Evolutionary conservation across 1,140 invertebrate genomes (phyloP), one percentile per base, ranked within the genome.

Genomic region (Stegodyphus dumicola): DNA sequence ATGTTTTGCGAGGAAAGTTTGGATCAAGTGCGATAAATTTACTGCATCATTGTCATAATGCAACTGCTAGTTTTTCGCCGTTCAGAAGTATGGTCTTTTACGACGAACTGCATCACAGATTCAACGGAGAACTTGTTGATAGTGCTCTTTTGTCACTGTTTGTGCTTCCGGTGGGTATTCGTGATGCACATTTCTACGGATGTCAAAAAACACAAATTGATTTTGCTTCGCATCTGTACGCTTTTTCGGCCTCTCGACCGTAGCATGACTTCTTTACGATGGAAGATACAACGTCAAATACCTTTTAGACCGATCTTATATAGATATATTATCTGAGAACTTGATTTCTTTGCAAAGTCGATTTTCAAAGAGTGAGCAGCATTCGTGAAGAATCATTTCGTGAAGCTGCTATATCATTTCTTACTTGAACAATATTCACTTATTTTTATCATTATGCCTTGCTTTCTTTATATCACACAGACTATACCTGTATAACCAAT

Each of bases 1-100:
- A 33, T 75, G 52, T 4, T 75, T 64, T 2, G 11, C 1, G 10
- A 54, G 33, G 33, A 2, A 75, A 53, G 7, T 79, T 5, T 73
- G 77, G 83, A 83, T 81, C 9, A 83, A 33, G 52, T 60, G 71
- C 77, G 80, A 83, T n/a, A 53, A 51, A 81, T 83, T 4, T 6
- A 77, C 78, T 33, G 73, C 4, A 11, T 88, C 88, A 87, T 90
- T 90, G 86, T 90, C 89, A 81, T 90, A 89, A 52, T 90, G 88
- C n/a, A 90, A 81, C n/a, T 87, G 71, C 87, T 88, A 89, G 52
- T 87, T 86, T 17, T 81, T 84, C 17, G 77, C 52, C 48, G 52
- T 48, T 80, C 81, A 79, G 71, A 87, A 7, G 13, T 87, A 79
- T 54, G 86, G 88, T 71, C 2, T 75, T 33, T 88, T 88, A 49